A percentile compares a stretch with the other conserved stretches of the same genome.
phyloP scores from a whole-genome alignment of 2,888 invertebrate genomes.

The Hemicrepidius hirtus region DNA sequence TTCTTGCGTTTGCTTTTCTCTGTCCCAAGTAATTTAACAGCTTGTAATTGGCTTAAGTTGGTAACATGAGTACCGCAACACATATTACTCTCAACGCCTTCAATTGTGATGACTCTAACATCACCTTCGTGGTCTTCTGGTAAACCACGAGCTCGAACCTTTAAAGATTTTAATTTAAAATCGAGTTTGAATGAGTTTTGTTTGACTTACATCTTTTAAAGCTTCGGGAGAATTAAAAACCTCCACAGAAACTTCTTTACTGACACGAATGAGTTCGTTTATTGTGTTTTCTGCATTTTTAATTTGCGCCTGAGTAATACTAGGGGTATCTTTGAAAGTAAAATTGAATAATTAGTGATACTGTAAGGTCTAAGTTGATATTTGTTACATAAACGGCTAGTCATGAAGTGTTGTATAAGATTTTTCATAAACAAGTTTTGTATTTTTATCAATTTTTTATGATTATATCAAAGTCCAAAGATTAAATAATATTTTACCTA shows the following conservation, averaged over 20 bases:
- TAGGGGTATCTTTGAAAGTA: conserved; percentile 70
- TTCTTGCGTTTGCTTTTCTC: conserved; percentile 85
- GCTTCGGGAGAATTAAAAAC: conserved; percentile 76
- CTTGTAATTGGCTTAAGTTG: conserved; percentile 82
- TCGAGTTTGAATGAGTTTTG: conserved; percentile 21
- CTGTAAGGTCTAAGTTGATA: no score
- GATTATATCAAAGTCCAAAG: background rate
- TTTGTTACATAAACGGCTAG: no score
- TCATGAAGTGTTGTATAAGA: no score
- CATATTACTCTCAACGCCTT: conserved; percentile 85
- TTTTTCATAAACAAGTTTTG: no score
- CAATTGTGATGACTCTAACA: conserved; percentile 85
- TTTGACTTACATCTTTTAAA: conserved; percentile 60
- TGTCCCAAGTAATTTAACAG: conserved; percentile 78
- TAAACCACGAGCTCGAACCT: conserved; percentile 82
- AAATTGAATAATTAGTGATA: background rate
- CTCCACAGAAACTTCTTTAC: conserved; percentile 78
- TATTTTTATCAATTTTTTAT: background rate
- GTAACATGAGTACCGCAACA: conserved; percentile 93
- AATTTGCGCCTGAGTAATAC: conserved; percentile 74
- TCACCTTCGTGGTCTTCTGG: conserved; percentile 87
- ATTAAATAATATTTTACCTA: conserved; percentile 67
- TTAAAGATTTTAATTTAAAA: conserved; percentile 49
- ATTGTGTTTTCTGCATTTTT: conserved; percentile 76
- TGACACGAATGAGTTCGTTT: conserved; percentile 81